phyloP scores from a whole-genome alignment of 2,113 vertebrate species.

The Corythoichthys haematopterus region DNA sequence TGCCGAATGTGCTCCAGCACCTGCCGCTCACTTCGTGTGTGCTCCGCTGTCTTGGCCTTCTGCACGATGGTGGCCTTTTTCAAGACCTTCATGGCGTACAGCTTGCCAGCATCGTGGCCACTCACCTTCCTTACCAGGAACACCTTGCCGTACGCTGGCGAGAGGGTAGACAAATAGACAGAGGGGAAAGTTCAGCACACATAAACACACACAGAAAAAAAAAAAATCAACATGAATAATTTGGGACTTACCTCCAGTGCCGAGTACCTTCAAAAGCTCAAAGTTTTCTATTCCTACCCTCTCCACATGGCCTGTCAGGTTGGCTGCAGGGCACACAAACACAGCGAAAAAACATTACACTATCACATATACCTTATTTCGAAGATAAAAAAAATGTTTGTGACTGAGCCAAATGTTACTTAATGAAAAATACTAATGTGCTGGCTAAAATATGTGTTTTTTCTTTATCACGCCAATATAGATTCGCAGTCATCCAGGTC shows the following conservation, averaged over 20 bases:
- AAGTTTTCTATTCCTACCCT: constrained; percentile 98
- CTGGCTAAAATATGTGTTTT: no score
- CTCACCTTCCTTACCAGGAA: constrained; percentile 95
- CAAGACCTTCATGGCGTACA: constrained; percentile 97
- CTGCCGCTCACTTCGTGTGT: constrained; percentile 89
- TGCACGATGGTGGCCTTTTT: constrained; percentile 97
- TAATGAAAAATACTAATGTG: no score
- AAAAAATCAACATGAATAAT: background rate
- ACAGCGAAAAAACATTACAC: background rate
- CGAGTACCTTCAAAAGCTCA: constrained; percentile 92
- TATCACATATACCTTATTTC: background rate
- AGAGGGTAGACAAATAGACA: constrained; percentile 5
- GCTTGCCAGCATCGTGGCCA: constrained; percentile 86
- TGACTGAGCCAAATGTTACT: no score
- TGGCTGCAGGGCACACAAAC: constrained; percentile 72
- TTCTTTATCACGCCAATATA: no score
- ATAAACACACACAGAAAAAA: background rate
- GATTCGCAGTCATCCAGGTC: no score
- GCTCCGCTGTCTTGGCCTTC: constrained; percentile 95
- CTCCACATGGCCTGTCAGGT: constrained; percentile 92
- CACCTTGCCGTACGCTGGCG: constrained; percentile 91
- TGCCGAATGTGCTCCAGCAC: constrained; percentile 94
- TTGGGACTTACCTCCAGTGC: constrained; percentile 87
- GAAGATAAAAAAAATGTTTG: no score
- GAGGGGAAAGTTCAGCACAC: constrained; percentile 5